A percentile compares a stretch with the other conserved stretches of the same genome.
Conservation (phyloP, 1,140 invertebrate genomes). For the Scaptomyza pallida region DNA sequence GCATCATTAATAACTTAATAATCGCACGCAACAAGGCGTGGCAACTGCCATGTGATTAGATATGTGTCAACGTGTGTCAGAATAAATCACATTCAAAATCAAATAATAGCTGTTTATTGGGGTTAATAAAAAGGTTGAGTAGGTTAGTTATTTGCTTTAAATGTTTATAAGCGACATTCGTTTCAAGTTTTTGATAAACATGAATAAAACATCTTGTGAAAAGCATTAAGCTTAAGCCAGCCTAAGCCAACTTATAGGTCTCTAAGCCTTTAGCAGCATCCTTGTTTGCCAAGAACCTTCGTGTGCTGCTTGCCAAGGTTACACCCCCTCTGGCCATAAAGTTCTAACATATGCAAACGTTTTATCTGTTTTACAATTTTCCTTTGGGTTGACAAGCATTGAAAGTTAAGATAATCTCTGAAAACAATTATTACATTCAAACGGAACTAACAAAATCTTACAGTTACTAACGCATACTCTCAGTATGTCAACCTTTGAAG, state of each 20-base stretch:
- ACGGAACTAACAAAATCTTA: not conserved
- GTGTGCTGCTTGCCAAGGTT: not conserved
- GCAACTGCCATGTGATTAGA: constrained; percentile 34
- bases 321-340: not conserved
- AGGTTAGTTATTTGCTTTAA: no score
- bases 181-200: no score
- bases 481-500: not conserved
- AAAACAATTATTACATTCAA: not conserved
- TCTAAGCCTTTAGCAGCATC: not conserved
- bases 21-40: constrained; percentile 62
- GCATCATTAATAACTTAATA: constrained; percentile 43
- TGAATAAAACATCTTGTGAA: no score
- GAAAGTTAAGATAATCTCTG: not conserved
- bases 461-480: not conserved
- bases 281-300: not conserved
- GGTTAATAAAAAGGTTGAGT: no score
- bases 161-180: no score
- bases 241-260: no score
- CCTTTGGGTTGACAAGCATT: not conserved
- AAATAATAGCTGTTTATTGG: not conserved
- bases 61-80: constrained; percentile 54
- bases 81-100: not conserved
- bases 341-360: not conserved
- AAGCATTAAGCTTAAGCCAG: no score
- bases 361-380: not conserved